Conservation (phyloP, 2,888 invertebrate species). For the Scaptomyza tumidula region DNA sequence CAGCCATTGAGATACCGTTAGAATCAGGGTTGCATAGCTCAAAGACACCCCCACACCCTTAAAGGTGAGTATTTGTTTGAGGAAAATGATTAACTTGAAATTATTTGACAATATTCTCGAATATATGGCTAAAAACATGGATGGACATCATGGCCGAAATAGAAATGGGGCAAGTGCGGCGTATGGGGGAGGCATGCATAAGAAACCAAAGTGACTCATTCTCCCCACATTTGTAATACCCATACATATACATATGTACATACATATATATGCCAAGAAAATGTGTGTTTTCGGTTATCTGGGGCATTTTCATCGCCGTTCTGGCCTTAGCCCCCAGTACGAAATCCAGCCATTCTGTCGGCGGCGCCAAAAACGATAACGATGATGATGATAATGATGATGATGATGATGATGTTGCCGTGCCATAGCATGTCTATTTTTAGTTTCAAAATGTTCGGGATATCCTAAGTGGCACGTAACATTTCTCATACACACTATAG, state of each 20-base stretch:
- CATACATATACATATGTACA: not conserved
- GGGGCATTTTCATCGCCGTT: constrained; percentile 42
- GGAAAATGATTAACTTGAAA: constrained; percentile 14
- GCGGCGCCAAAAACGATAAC: constrained; percentile 8
- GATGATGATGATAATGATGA: constrained; percentile 1
- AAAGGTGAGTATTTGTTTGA: constrained; percentile 3
- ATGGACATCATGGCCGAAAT: constrained; percentile 10
- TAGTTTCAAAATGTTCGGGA: constrained; percentile 32
- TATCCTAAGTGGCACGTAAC: constrained; percentile 27
- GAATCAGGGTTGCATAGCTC: constrained; percentile 20
- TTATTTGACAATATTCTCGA: constrained; percentile 40
- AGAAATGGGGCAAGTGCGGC: too few species aligned
- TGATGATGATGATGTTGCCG: constrained; percentile 19
- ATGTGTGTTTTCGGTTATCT: constrained; percentile 50
- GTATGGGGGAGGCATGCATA: not conserved
- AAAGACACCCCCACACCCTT: not conserved
- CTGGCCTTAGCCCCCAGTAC: constrained; percentile 54
- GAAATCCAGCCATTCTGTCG: constrained; percentile 49
- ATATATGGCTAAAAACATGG: constrained; percentile 4
- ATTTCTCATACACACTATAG: not conserved
- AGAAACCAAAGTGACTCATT: constrained; percentile 44
- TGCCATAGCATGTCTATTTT: constrained; percentile 39
- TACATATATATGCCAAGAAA: constrained; percentile 9
- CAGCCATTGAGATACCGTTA: constrained; percentile 48
- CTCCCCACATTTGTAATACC: constrained; percentile 6